Conservation (phyloP, 2,113 vertebrate genomes). For the Cariama cristata region DNA sequence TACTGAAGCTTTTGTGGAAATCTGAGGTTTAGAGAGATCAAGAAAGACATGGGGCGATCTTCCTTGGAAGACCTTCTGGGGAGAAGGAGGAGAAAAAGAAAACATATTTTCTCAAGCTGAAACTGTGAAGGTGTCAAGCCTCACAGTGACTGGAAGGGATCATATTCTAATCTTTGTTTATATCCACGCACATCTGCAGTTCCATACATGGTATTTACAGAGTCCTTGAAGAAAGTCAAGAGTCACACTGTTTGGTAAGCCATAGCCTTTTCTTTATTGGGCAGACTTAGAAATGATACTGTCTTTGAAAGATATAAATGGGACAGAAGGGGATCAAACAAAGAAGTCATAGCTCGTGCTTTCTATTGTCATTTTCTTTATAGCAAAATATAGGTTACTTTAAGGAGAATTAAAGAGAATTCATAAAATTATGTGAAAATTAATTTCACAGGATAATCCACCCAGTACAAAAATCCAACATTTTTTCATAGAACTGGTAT, state of each 20-base stretch:
- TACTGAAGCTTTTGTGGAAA: not conserved
- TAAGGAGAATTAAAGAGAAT: not conserved
- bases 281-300: not conserved
- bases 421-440: not conserved
- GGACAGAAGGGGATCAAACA: not conserved
- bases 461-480: not conserved
- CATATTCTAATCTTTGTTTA: not conserved
- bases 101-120: not conserved
- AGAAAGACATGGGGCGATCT: not conserved
- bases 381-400: not conserved
- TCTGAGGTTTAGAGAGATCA: not conserved
- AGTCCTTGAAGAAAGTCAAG: not conserved
- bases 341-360: rapidly evolving
- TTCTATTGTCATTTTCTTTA: not conserved
- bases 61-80: not conserved
- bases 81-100: not conserved
- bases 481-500: not conserved
- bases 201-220: not conserved
- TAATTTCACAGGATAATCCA: not conserved
- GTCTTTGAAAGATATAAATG: not conserved
- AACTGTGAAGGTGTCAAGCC: not conserved
- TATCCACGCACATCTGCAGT: not conserved
- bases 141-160: not conserved
- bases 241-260: not conserved
- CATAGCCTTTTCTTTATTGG: not conserved